Evolutionary conservation across 2,113 vertebrate genomes (phyloP).

Genomic region (Peromyscus leucopus): DNA sequence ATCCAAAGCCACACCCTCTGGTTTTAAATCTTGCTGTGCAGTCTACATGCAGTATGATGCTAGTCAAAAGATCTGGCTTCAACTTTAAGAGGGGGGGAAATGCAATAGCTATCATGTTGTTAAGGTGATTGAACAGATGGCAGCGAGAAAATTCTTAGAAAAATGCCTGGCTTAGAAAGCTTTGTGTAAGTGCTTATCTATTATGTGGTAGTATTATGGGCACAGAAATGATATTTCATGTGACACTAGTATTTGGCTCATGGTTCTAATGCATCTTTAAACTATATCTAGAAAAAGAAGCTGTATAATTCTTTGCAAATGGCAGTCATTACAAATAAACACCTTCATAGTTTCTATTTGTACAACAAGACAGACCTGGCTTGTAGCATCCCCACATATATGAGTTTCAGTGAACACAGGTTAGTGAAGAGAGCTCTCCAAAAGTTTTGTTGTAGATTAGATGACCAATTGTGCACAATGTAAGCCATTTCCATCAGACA

Average conservation of each 20-base stretch:
- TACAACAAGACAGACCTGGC: background rate
- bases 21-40: background rate
- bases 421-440: background rate
- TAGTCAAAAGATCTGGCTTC: background rate
- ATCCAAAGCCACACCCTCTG: background rate
- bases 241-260: background rate
- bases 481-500: background rate
- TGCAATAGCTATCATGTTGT: background rate
- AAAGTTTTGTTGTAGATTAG: background rate
- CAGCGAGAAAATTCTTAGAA: constrained; percentile 22
- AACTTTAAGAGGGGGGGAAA: background rate
- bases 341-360: background rate
- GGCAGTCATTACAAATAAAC: background rate
- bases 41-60: background rate
- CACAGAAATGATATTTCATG: background rate
- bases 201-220: background rate
- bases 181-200: background rate
- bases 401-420: background rate
- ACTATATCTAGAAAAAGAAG: background rate
- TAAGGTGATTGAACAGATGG: constrained; percentile 11
- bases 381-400: background rate
- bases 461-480: background rate
- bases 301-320: constrained; percentile 33
- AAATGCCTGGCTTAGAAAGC: background rate
- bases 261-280: constrained; percentile 18